Conservation (phyloP, 2,888 invertebrate species). For the Euzophera pinguis region DNA sequence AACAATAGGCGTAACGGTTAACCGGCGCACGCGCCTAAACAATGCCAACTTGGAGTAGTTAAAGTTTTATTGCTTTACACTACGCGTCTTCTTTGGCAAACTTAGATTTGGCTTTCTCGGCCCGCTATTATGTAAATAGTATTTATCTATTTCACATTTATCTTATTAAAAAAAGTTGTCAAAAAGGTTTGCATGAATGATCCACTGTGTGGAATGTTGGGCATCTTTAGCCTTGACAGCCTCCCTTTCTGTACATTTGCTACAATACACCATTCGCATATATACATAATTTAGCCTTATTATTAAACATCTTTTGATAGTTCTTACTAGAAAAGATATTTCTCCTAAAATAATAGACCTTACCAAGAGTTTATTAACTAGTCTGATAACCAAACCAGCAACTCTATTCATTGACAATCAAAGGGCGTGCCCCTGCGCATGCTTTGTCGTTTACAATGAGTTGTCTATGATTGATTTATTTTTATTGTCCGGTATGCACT, state of each 20-base stretch:
- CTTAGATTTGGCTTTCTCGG: background rate
- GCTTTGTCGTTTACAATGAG: background rate
- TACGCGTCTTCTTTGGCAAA: background rate
- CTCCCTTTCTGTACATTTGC: no score
- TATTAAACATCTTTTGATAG: no score
- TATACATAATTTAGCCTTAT: no score
- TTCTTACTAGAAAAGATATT: no score
- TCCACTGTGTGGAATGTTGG: background rate
- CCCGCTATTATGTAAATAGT: background rate
- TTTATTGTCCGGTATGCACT: background rate
- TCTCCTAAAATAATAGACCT: no score
- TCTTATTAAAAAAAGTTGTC: no score
- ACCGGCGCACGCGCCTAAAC: slow-evolving; percentile 11
- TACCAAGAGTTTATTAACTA: background rate
- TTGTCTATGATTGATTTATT: slow-evolving; percentile 4
- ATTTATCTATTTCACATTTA: no score
- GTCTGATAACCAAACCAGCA: background rate
- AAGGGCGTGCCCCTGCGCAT: background rate
- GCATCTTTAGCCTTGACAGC: no score
- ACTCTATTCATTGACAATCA: background rate
- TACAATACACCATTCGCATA: no score
- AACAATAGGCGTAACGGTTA: slow-evolving; percentile 14
- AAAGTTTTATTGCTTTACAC: background rate
- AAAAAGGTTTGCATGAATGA: no score
- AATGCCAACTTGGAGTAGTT: background rate